Conservation (phyloP, 1,140 invertebrate species). For the Drosophila sproati region DNA sequence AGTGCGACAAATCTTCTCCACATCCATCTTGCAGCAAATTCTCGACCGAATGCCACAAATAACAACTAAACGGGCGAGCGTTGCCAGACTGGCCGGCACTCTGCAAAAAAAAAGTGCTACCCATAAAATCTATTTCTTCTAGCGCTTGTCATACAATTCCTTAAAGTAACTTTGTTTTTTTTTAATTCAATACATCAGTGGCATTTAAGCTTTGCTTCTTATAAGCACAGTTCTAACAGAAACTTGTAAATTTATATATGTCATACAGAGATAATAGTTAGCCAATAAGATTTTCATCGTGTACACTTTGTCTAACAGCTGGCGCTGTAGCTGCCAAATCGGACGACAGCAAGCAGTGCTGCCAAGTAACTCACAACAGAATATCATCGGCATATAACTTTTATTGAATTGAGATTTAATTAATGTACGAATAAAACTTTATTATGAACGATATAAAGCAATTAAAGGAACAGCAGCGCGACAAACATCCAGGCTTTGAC, state of each 20-base stretch:
- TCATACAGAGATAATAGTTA: neutral
- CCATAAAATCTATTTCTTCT: neutral
- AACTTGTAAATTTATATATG: neutral
- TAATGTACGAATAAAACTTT: constrained; percentile 31
- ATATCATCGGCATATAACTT: constrained; percentile 2
- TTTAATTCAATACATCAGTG: no score
- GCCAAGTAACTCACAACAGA: constrained; percentile 2
- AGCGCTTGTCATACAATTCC: neutral
- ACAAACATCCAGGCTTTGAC: constrained; percentile 85
- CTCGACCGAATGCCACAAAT: constrained; percentile 34
- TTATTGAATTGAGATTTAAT: constrained; percentile 4
- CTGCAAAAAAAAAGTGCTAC: constrained; percentile 1
- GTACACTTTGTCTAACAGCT: no score
- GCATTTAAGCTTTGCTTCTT: no score
- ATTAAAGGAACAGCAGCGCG: constrained; percentile 84
- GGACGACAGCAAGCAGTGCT: neutral
- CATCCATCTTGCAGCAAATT: constrained; percentile 63
- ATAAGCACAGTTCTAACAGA: neutral
- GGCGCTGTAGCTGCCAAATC: constrained; percentile 8
- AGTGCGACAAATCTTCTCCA: constrained; percentile 81
- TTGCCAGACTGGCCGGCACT: constrained; percentile 15
- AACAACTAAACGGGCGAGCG: constrained; percentile 18
- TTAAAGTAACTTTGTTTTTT: no score
- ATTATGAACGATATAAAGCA: constrained; percentile 84
- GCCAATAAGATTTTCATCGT: neutral